Percentiles rank a stretch among this genome's conserved stretches.
These are phyloP conservation scores for Erpornis zantholeuca DNA, from an alignment of 2,113 vertebrate genomes.

Conservation along the genomic window DNA sequence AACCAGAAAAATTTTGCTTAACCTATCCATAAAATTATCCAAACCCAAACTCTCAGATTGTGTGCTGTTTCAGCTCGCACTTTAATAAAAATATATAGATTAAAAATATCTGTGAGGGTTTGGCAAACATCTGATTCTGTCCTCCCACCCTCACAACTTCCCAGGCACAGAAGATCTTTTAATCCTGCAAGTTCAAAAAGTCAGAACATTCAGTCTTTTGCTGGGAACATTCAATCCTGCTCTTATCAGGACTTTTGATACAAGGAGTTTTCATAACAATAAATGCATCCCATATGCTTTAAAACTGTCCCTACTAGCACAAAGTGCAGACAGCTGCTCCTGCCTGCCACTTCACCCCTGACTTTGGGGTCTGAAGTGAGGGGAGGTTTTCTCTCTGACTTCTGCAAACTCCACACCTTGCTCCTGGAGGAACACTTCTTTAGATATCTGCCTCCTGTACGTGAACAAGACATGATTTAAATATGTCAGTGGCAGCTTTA, in stretches of 20 bases:
- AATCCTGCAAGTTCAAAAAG: not conserved
- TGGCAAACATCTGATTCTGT: not conserved
- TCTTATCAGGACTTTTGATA: not conserved
- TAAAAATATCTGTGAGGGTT: not conserved
- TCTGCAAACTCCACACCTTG: not conserved
- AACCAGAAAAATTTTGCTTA: not conserved
- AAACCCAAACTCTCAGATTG: not conserved
- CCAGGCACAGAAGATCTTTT: not conserved
- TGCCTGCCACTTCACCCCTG: not conserved
- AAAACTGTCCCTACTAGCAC: not conserved
- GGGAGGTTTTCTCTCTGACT: not conserved
- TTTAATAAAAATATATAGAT: not conserved
- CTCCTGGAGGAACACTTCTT: fast-evolving
- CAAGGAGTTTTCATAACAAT: not conserved
- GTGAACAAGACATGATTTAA: not conserved
- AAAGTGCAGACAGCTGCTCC: not conserved
- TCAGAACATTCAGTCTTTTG: not conserved
- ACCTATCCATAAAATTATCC: not conserved
- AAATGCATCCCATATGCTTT: slow-evolving; percentile 2
- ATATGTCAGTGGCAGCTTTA: not conserved
- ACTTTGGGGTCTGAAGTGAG: not conserved
- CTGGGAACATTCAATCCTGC: not conserved
- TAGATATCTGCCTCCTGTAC: fast-evolving
- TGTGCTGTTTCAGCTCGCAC: not conserved
- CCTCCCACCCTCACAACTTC: not conserved